These are phyloP conservation scores for Monochamus saltuarius DNA, from an alignment of 1,140 invertebrate genomes.

Conservation along the genomic window DNA sequence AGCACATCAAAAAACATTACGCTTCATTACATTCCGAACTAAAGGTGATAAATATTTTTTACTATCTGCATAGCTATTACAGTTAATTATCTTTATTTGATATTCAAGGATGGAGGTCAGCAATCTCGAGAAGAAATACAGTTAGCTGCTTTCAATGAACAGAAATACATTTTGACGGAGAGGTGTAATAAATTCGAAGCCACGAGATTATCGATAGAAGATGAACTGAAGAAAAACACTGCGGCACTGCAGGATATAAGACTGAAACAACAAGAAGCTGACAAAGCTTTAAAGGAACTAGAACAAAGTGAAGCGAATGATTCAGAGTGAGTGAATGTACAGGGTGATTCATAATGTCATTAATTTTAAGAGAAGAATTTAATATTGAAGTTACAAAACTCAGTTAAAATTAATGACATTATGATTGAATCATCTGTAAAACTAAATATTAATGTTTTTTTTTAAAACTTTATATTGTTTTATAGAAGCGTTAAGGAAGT, in stretches of 20 bases:
- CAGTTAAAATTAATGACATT: too few relatives aligned
- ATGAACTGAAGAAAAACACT: slow-evolving; percentile 39
- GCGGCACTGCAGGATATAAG: slow-evolving; percentile 30
- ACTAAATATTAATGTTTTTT: too few relatives aligned
- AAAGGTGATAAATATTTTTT: slow-evolving; percentile 39
- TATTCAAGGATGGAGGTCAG: slow-evolving; percentile 37
- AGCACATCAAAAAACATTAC: slow-evolving; percentile 60
- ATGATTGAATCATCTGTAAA: too few relatives aligned
- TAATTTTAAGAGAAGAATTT: too few relatives aligned
- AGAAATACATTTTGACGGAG: slow-evolving; percentile 55
- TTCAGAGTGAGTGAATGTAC: slow-evolving; percentile 51
- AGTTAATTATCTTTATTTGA: not conserved
- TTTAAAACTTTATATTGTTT: slow-evolving; percentile 13
- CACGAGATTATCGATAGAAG: slow-evolving; percentile 49
- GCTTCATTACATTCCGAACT: slow-evolving; percentile 53
- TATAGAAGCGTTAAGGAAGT: slow-evolving; percentile 64
- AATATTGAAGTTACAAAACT: too few relatives aligned
- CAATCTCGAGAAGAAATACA: slow-evolving; percentile 56
- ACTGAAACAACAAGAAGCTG: slow-evolving; percentile 32
- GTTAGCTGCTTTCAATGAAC: slow-evolving; percentile 58
- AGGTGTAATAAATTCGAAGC: slow-evolving; percentile 52
- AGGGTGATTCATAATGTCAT: too few relatives aligned
- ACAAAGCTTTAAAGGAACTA: slow-evolving; percentile 48
- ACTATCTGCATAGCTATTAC: slow-evolving; percentile 1
- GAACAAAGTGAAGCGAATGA: slow-evolving; percentile 55